A percentile compares a stretch with the other conserved stretches of the same genome.
phyloP scores from a whole-genome alignment of 1,140 invertebrate genomes.

The Drosophila sucinea region DNA sequence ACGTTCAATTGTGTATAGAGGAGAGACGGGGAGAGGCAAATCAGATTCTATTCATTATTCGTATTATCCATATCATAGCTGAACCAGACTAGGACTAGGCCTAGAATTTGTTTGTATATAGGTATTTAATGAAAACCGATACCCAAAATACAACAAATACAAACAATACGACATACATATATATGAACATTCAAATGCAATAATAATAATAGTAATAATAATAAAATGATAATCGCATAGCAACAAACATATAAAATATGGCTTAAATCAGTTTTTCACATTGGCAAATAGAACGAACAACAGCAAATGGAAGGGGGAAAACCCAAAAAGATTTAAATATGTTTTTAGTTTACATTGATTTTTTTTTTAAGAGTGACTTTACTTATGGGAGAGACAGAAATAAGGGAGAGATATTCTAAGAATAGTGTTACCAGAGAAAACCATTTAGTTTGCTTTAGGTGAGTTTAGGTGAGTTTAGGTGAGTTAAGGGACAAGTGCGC shows the following conservation, averaged over 20 bases:
- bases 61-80: slow-evolving; percentile 11
- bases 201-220: slow-evolving; percentile 7
- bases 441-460: no score
- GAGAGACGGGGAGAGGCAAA: not conserved
- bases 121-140: not conserved
- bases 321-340: no score
- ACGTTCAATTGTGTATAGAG: slow-evolving; percentile 12
- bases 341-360: no score
- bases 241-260: slow-evolving; percentile 13
- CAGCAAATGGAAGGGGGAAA: no score
- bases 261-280: slow-evolving; percentile 10
- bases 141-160: not conserved
- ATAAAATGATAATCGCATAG: slow-evolving; percentile 16
- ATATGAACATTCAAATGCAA: not conserved
- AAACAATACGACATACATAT: not conserved
- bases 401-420: no score
- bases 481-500: no score
- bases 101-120: slow-evolving; percentile 16
- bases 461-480: no score
- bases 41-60: slow-evolving; percentile 6
- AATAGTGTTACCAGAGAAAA: no score
- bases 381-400: no score
- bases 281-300: not conserved
- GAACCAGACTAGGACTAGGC: slow-evolving; percentile 4
- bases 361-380: no score